Conservation (phyloP, 2,888 invertebrate genomes). For the Callyntrura guangdongensis region DNA sequence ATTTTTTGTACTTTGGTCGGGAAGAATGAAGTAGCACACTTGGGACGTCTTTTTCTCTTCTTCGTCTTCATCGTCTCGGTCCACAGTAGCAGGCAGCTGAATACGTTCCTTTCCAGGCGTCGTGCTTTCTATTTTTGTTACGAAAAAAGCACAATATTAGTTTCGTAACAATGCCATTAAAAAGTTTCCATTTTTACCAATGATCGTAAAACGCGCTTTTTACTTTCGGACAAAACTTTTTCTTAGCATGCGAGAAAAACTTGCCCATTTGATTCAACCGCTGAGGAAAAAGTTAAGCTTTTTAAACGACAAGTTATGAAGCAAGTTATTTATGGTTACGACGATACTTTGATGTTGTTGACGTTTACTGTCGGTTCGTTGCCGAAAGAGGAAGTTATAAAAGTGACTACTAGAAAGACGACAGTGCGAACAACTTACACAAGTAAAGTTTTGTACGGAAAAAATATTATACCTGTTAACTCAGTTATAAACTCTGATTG, state of each 20-base stretch:
- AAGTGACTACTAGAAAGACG: conserved; percentile 11
- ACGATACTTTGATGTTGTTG: conserved; percentile 7
- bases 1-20: conserved; percentile 88
- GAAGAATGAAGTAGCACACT: conserved; percentile 97
- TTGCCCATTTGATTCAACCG: not conserved
- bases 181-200: conserved; percentile 28
- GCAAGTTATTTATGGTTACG: conserved; percentile 32
- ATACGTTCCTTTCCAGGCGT: conserved; percentile 89
- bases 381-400: conserved; percentile 38
- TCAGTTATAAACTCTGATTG: conserved; percentile 90
- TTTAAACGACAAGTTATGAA: conserved; percentile 60
- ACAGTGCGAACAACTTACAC: not conserved
- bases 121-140: conserved; percentile 87
- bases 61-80: conserved; percentile 93
- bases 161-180: not conserved
- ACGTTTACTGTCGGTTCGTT: not conserved
- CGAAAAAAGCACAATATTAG: not conserved
- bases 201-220: not conserved
- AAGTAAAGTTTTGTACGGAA: not conserved
- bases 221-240: conserved; percentile 26
- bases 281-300: conserved; percentile 43
- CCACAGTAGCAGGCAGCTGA: conserved; percentile 92
- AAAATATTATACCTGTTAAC: conserved; percentile 88
- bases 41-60: conserved; percentile 91
- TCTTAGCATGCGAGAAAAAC: not conserved